Evolutionary conservation across 2,888 invertebrate species (phyloP).

Genomic region (Glyphotaelius pellucidus): DNA sequence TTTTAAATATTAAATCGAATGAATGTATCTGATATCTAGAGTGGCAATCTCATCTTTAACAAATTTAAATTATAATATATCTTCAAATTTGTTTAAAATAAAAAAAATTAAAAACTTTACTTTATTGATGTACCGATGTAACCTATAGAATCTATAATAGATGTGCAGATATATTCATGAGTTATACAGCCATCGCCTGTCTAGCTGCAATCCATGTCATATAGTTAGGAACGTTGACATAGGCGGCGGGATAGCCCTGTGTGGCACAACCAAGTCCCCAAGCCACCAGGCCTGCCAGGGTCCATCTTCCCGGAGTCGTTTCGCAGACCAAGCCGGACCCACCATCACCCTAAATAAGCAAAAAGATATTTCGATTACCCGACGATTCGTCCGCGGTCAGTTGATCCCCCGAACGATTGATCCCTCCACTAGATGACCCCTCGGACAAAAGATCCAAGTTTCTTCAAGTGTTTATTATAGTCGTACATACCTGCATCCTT

Average conservation of each 20-base stretch:
- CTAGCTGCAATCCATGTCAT: conserved; percentile 81
- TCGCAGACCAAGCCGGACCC: conserved; percentile 84
- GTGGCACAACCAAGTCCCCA: conserved; percentile 87
- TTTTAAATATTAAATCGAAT: too few species aligned
- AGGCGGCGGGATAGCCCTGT: conserved; percentile 85
- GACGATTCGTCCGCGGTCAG: too few species aligned
- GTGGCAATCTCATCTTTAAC: too few species aligned
- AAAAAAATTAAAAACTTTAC: neutral
- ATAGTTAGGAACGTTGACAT: conserved; percentile 84
- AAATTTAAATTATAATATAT: too few species aligned
- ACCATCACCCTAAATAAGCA: conserved; percentile 81
- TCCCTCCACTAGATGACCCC: too few species aligned
- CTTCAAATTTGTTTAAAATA: neutral
- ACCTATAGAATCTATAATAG: neutral
- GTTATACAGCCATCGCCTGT: neutral
- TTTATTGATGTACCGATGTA: neutral
- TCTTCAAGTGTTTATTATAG: too few species aligned
- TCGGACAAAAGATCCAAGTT: too few species aligned
- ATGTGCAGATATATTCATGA: neutral
- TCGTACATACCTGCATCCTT: too few species aligned
- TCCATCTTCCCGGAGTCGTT: conserved; percentile 76
- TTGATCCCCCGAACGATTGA: too few species aligned
- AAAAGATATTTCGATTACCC: neutral
- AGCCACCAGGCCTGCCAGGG: conserved; percentile 82
- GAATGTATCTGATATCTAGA: too few species aligned